Conservation (phyloP, 2,797 vertebrate species). For the Prionace glauca region DNA sequence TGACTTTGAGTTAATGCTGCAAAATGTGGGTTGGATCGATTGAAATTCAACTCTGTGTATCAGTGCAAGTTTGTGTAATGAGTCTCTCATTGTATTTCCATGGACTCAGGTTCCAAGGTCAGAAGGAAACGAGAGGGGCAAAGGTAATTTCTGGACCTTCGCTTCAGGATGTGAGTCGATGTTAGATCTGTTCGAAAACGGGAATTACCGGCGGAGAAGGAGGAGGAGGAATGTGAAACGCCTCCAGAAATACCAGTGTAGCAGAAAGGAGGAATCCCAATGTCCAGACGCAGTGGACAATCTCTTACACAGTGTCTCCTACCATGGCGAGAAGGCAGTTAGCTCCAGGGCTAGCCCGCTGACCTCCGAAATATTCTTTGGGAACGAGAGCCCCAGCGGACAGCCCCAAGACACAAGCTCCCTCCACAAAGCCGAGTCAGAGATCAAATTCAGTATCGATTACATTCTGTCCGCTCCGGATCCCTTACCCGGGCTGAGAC, state of each 20-base stretch:
- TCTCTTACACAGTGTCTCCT: slow-evolving; percentile 54
- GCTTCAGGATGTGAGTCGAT: slow-evolving; percentile 90
- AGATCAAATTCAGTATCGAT: slow-evolving; percentile 97
- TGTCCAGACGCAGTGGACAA: slow-evolving; percentile 37
- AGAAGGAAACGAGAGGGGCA: slow-evolving; percentile 89
- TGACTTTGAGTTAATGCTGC: no score
- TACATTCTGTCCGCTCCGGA: slow-evolving; percentile 90
- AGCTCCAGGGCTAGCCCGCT: slow-evolving; percentile 44
- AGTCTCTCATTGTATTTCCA: slow-evolving; percentile 27
- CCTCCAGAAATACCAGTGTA: slow-evolving; percentile 63
- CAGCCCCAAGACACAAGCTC: slow-evolving; percentile 49
- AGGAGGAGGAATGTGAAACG: slow-evolving; percentile 75
- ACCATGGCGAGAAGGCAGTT: slow-evolving; percentile 50
- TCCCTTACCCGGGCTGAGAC: slow-evolving; percentile 65
- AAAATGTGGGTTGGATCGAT: background rate
- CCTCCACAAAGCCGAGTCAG: slow-evolving; percentile 69
- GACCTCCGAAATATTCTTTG: slow-evolving; percentile 61
- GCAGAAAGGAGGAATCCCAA: slow-evolving; percentile 47
- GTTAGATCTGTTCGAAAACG: slow-evolving; percentile 94
- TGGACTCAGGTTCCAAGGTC: slow-evolving; percentile 79
- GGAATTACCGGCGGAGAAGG: slow-evolving; percentile 82
- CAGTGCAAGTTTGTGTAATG: background rate
- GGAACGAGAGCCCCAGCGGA: slow-evolving; percentile 53
- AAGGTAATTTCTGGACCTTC: slow-evolving; percentile 95
- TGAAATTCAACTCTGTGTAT: background rate